These are phyloP conservation scores for Laothoe populi DNA, from an alignment of 2,888 invertebrate species.

Conservation along the genomic window DNA sequence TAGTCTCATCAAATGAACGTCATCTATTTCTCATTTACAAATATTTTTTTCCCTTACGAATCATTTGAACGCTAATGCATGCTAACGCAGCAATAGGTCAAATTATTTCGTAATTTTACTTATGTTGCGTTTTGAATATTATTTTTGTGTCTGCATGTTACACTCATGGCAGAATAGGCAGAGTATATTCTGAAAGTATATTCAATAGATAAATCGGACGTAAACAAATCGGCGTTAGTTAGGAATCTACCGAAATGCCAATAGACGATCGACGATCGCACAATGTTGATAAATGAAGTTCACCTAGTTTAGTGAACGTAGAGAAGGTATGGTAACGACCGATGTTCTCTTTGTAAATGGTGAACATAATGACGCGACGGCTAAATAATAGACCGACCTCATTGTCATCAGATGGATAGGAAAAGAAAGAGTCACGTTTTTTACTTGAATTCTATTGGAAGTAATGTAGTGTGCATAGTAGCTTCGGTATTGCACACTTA, in stretches of 20 bases:
- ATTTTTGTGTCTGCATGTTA: background rate
- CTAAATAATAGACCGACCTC: slow-evolving; percentile 36
- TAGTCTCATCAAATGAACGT: slow-evolving; percentile 50
- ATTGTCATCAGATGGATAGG: slow-evolving; percentile 35
- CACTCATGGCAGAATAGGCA: background rate
- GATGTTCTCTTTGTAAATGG: slow-evolving; percentile 35
- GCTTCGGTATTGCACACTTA: slow-evolving; percentile 42
- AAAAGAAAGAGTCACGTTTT: slow-evolving; percentile 51
- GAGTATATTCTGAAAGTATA: background rate
- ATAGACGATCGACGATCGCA: slow-evolving; percentile 8
- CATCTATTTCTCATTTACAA: slow-evolving; percentile 32
- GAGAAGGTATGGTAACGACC: slow-evolving; percentile 28
- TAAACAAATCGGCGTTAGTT: slow-evolving; percentile 8
- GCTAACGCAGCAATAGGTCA: background rate
- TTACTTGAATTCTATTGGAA: slow-evolving; percentile 43
- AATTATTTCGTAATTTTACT: background rate
- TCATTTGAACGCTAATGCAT: slow-evolving; percentile 2
- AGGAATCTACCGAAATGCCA: slow-evolving; percentile 1
- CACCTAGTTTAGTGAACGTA: slow-evolving; percentile 21
- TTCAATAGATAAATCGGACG: background rate
- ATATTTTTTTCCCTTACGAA: slow-evolving; percentile 12
- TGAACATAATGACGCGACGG: slow-evolving; percentile 36
- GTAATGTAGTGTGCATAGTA: slow-evolving; percentile 40
- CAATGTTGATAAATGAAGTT: slow-evolving; percentile 9
- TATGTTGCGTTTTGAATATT: background rate